Evolutionary conservation across 2,113 vertebrate genomes (phyloP).

Genomic region (Sula dactylatra): DNA sequence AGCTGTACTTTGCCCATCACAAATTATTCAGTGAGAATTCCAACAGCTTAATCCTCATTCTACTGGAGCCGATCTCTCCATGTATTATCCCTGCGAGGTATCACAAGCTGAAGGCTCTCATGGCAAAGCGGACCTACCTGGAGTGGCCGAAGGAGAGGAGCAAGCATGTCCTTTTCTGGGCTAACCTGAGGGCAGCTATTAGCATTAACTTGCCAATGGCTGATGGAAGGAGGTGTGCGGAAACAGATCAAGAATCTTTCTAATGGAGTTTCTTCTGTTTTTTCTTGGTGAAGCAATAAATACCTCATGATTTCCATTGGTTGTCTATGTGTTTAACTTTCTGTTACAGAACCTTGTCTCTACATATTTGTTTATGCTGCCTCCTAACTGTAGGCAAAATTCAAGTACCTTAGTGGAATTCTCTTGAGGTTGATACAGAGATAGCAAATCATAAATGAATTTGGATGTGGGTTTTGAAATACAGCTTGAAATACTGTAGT

Average conservation of each 20-base stretch:
- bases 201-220: slow-evolving; percentile 48
- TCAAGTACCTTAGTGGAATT: not conserved
- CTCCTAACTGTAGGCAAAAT: not conserved
- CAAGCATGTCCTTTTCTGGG: slow-evolving; percentile 87
- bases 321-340: not conserved
- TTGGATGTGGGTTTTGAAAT: not conserved
- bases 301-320: not conserved
- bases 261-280: not conserved
- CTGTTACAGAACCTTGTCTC: not conserved
- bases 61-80: slow-evolving; percentile 85
- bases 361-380: not conserved
- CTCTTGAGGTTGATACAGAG: not conserved
- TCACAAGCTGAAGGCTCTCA: slow-evolving; percentile 85
- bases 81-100: slow-evolving; percentile 84
- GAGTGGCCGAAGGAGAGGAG: slow-evolving; percentile 87
- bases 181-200: slow-evolving; percentile 83
- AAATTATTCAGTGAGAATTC: slow-evolving; percentile 73
- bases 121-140: slow-evolving; percentile 84
- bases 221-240: not conserved
- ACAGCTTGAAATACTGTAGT: not conserved
- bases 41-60: slow-evolving; percentile 81
- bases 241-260: not conserved
- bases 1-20: slow-evolving; percentile 92
- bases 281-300: not conserved
- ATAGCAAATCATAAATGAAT: not conserved